Base-by-base conservation (phyloP, 2,113 vertebrate genomes). In the Pachypanchax playfairii region DNA sequence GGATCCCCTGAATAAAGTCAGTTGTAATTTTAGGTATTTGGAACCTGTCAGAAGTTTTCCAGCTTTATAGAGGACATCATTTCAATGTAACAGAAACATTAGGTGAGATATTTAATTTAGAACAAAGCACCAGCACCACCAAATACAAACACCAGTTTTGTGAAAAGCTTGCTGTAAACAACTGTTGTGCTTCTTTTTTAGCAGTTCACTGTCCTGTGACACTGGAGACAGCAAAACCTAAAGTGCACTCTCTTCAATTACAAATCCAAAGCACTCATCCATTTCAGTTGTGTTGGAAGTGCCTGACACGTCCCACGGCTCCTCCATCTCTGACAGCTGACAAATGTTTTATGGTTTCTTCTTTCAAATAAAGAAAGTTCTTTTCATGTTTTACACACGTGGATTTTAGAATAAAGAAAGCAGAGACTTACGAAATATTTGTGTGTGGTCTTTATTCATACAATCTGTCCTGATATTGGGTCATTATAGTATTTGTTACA, bases 301-400 rank as follows among this genome's bases (percentile, higher is more conserved):
- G 72, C 31, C 42, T 10, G 60, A 41, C 53, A 22, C 36, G 20
- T 59, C 52, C 59, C 52, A n/a, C 25, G 53, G 56, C 49, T 28
- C 66, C 43, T 53, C 54, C 5, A 21, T 57, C 38, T 28, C 43
- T 60, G 58, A 60, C 72, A 83, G 65, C 52, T 59, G 55, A 76
- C 58, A 80, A 56, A 75, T 70, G 65, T 71, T 57, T 76, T 43
- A 72, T 47, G 28, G 44, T 65, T 68, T 75, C 42, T 58, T 39
- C n/a, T 48, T 73, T 62, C 41, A 36, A 75, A 68, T 78, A 62
- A 69, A 65, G 70, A 31, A 48, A 38, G 47, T 54, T 49, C 35
- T 44, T 67, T 62, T 44, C 62, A 54, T 66, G 35, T 51, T 73
- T 47, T 44, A 52, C 71, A 71, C 26, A 50, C 24, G 26, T 22